A percentile compares a stretch with the other conserved stretches of the same genome.
Evolutionary conservation across 2,113 vertebrate genomes (phyloP).

Genomic region (Jacana jacana): DNA sequence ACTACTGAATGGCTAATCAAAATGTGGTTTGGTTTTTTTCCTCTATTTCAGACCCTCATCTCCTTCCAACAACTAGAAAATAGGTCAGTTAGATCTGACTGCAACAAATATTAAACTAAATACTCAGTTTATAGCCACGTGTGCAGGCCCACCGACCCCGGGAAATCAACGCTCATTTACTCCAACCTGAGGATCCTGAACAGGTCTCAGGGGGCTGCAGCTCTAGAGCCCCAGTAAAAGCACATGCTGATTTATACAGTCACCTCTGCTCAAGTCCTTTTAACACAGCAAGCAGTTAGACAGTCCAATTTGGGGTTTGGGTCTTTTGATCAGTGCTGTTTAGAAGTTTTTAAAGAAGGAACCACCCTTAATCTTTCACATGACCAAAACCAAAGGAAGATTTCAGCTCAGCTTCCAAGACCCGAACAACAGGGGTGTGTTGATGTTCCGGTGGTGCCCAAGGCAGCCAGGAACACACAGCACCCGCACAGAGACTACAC

Average conservation of each 20-base stretch:
- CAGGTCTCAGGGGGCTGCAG: neutral
- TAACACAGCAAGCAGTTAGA: neutral
- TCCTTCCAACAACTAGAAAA: neutral
- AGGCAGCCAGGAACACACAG: neutral
- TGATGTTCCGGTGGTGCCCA: neutral
- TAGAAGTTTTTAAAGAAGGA: neutral
- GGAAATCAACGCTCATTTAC: neutral
- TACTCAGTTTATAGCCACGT: neutral
- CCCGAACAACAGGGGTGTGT: neutral
- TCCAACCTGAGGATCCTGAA: neutral
- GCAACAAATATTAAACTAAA: neutral
- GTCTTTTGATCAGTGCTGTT: neutral
- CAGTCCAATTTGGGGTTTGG: neutral
- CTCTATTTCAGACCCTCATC: neutral
- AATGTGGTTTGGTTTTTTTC: neutral
- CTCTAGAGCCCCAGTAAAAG: neutral
- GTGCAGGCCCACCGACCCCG: neutral
- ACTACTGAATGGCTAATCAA: neutral
- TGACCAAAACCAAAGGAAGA: neutral
- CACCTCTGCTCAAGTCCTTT: neutral
- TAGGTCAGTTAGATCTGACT: neutral
- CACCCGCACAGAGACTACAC: neutral
- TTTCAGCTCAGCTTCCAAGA: neutral
- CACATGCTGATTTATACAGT: neutral
- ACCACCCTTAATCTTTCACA: neutral